These are phyloP conservation scores for Campylomormyrus numenius DNA, from an alignment of 2,113 vertebrate genomes.

Conservation along the genomic window DNA sequence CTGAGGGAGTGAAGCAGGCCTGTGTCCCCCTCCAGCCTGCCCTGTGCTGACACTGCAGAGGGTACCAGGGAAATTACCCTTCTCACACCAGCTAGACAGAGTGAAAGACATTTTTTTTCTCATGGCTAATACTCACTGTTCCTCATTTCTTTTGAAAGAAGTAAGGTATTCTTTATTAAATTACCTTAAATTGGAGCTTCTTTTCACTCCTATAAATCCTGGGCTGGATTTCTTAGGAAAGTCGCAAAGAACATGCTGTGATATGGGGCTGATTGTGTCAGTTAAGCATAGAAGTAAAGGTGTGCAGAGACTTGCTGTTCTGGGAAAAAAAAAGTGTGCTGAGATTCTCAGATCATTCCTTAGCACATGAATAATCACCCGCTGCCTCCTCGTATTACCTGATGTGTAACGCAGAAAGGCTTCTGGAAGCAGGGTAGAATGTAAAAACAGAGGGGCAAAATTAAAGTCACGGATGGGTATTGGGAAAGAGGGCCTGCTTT, in stretches of 20 bases:
- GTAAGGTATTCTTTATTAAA: not conserved
- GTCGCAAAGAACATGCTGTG: not conserved
- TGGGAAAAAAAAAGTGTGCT: not conserved
- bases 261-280: not conserved
- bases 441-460: not conserved
- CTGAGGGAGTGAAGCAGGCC: not conserved
- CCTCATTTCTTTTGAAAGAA: not conserved
- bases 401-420: not conserved
- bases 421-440: not conserved
- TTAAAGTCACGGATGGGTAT: not conserved
- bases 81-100: not conserved
- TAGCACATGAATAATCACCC: not conserved
- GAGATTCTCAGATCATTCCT: not conserved
- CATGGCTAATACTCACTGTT: not conserved
- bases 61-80: not conserved
- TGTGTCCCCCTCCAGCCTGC: not conserved
- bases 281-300: not conserved
- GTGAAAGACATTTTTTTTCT: not conserved
- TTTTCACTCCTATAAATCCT: not conserved
- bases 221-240: not conserved
- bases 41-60: not conserved
- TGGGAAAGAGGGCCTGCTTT: not conserved
- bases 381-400: not conserved
- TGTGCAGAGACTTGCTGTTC: not conserved
- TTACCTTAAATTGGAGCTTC: not conserved